Conservation (phyloP, 2,888 invertebrate species). For the Parascotia fuliginaria region DNA sequence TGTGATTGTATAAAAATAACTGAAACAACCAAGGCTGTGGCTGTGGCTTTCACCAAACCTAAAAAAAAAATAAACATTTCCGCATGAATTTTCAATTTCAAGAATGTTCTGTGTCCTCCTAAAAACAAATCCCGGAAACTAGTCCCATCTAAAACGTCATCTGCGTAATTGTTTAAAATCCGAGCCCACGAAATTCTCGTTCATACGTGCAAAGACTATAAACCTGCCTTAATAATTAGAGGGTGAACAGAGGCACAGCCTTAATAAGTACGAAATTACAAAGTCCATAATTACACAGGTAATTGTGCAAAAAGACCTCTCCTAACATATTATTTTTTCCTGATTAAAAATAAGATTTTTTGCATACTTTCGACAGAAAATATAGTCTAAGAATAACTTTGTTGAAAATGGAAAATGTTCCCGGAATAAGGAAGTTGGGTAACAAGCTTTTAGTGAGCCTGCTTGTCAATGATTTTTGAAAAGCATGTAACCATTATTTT, state of each 20-base stretch:
- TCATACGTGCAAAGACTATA: constrained; percentile 28
- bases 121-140: constrained; percentile 1
- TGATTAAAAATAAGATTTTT: constrained; percentile 30
- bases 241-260: constrained; percentile 12
- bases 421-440: neutral
- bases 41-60: no score
- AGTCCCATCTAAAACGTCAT: constrained; percentile 5
- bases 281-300: constrained; percentile 41
- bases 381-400: constrained; percentile 14
- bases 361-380: constrained; percentile 5
- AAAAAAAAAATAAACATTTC: no score
- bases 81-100: no score
- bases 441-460: neutral
- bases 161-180: constrained; percentile 21
- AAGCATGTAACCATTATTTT: neutral
- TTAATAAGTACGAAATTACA: constrained; percentile 40
- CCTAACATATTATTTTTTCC: constrained; percentile 23
- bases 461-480: neutral
- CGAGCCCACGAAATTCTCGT: constrained; percentile 6
- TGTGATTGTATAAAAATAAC: no score
- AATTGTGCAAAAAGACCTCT: constrained; percentile 25
- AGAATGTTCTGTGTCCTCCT: neutral
- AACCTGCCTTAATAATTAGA: constrained; percentile 27
- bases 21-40: no score
- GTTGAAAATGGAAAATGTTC: constrained; percentile 13